Conservation (phyloP, 2,113 vertebrate species). For the Phylloscopus whistleri region DNA sequence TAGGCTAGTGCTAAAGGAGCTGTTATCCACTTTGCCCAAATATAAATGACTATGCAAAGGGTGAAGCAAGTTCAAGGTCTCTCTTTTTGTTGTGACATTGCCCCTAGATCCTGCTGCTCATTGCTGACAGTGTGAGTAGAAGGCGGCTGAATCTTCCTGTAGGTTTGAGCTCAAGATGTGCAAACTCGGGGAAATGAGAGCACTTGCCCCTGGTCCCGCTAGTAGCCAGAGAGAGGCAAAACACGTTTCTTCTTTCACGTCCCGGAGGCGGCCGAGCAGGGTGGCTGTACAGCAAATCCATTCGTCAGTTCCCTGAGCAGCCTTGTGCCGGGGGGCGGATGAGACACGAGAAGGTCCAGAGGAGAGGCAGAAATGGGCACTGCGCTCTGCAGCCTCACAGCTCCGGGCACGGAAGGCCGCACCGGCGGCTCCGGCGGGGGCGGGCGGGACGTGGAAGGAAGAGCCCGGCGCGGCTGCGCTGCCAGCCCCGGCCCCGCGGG, state of each 20-base stretch:
- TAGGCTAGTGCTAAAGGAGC: background rate
- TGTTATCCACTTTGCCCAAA: constrained; percentile 41
- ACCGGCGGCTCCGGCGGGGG: background rate
- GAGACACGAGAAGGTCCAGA: background rate
- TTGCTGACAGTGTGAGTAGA: background rate
- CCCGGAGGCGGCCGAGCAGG: background rate
- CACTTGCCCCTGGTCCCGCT: background rate
- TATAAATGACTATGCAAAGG: constrained; percentile 17
- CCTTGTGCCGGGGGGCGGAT: background rate
- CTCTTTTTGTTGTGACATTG: background rate
- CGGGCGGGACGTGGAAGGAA: background rate
- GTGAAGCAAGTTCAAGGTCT: constrained; percentile 52
- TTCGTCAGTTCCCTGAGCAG: background rate
- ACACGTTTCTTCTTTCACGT: background rate
- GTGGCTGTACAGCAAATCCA: background rate
- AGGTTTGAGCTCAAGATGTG: background rate
- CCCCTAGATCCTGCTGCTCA: background rate
- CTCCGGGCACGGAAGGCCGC: rapidly evolving
- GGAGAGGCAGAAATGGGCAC: background rate
- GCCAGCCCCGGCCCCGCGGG: background rate
- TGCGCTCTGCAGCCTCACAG: rapidly evolving
- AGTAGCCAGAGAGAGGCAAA: background rate
- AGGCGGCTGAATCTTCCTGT: background rate
- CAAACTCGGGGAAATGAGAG: background rate
- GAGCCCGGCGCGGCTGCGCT: background rate